phyloP scores from a whole-genome alignment of 2,113 vertebrate species.

The Protobothrops mucrosquamatus region DNA sequence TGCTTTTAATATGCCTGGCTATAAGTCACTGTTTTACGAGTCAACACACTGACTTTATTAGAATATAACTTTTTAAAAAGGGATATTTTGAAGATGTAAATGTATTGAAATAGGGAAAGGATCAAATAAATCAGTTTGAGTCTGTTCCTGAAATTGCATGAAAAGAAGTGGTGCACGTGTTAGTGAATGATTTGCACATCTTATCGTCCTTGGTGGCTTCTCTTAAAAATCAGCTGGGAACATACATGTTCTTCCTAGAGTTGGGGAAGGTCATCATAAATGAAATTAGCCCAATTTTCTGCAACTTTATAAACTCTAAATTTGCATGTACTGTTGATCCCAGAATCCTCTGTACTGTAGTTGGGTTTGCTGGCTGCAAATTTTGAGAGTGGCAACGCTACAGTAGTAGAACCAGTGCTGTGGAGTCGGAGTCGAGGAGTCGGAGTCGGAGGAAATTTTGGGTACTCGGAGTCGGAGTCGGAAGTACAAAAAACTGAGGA shows the following conservation, averaged over 20 bases:
- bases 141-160: not conserved
- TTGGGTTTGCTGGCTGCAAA: not conserved
- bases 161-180: not conserved
- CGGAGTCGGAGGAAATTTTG: too few relatives aligned
- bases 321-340: not conserved
- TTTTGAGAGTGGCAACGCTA: not conserved
- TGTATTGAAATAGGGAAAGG: not conserved
- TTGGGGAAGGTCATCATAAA: not conserved
- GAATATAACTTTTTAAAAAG: not conserved
- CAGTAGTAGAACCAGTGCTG: too few relatives aligned
- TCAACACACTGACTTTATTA: not conserved
- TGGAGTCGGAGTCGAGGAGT: too few relatives aligned
- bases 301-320: not conserved
- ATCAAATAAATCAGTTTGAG: not conserved
- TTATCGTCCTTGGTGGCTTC: not conserved
- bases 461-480: too few relatives aligned
- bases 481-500: too few relatives aligned
- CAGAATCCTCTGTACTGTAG: not conserved
- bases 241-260: not conserved
- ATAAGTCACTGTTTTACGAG: not conserved
- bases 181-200: not conserved
- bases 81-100: not conserved
- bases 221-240: not conserved
- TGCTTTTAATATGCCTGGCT: not conserved
- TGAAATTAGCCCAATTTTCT: not conserved